phyloP scores from a whole-genome alignment of 1,140 invertebrate genomes.

The Drosophila ironensis region DNA sequence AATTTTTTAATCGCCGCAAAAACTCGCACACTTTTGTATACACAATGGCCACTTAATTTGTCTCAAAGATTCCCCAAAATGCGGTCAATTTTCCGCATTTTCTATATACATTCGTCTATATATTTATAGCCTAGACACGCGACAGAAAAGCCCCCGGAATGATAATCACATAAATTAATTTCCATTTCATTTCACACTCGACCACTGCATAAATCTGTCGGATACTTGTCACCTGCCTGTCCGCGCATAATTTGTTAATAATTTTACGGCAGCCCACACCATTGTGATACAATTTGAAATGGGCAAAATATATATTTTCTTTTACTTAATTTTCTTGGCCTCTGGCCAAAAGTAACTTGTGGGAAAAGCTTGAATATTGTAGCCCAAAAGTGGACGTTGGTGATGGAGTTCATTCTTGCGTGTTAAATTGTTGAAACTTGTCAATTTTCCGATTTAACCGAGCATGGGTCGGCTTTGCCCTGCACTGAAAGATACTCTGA shows the following conservation, averaged over 20 bases:
- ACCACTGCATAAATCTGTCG: constrained; percentile 47
- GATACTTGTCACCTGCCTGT: constrained; percentile 59
- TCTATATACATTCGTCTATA: too few relatives aligned
- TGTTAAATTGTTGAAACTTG: constrained; percentile 10
- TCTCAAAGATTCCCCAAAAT: constrained; percentile 13
- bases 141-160: background rate
- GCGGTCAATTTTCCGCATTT: constrained; percentile 9
- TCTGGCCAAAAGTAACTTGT: constrained; percentile 15
- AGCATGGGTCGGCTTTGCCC: too few relatives aligned
- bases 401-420: constrained; percentile 5
- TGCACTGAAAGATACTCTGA: background rate
- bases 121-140: constrained; percentile 32
- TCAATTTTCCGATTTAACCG: constrained; percentile 4
- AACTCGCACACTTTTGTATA: background rate
- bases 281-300: too few relatives aligned
- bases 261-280: constrained; percentile 27
- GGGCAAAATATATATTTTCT: too few relatives aligned
- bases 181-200: constrained; percentile 25
- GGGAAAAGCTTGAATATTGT: constrained; percentile 26
- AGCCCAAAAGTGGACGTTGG: background rate
- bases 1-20: background rate
- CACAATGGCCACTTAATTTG: constrained; percentile 8
- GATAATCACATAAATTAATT: constrained; percentile 24
- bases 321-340: constrained; percentile 28
- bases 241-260: constrained; percentile 58